Evolutionary conservation across 1,140 invertebrate genomes (phyloP).

Genomic region (Neodiprion fabricii): DNA sequence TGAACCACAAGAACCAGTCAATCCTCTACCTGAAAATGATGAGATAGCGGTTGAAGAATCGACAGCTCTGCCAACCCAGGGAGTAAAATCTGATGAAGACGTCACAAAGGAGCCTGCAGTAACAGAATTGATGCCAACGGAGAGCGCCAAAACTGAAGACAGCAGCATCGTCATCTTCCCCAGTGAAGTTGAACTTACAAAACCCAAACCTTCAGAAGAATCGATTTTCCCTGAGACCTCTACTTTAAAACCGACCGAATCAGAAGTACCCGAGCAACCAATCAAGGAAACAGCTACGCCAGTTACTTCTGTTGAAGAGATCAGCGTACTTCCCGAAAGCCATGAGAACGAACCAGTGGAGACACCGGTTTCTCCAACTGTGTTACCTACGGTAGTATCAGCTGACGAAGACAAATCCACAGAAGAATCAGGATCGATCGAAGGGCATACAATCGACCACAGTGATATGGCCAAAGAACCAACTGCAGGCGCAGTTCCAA

Average conservation of each 20-base stretch:
- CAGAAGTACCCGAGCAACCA: neutral
- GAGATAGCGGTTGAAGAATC: conserved; percentile 28
- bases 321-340: neutral
- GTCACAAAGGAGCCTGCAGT: neutral
- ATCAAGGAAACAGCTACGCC: neutral
- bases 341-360: neutral
- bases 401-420: no score
- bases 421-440: no score
- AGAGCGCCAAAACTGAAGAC: neutral
- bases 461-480: no score
- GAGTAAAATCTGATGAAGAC: conserved; percentile 8
- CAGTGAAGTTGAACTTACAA: neutral
- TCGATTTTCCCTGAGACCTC: no score
- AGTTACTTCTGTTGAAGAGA: neutral
- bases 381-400: no score
- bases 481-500: no score
- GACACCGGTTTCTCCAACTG: no score
- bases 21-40: conserved; percentile 28
- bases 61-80: conserved; percentile 5
- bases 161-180: neutral
- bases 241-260: neutral
- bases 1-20: conserved; percentile 18
- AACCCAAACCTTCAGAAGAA: neutral
- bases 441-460: no score
- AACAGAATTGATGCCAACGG: neutral